phyloP scores from a whole-genome alignment of 2,888 invertebrate species.

The Ochlodes sylvanus region DNA sequence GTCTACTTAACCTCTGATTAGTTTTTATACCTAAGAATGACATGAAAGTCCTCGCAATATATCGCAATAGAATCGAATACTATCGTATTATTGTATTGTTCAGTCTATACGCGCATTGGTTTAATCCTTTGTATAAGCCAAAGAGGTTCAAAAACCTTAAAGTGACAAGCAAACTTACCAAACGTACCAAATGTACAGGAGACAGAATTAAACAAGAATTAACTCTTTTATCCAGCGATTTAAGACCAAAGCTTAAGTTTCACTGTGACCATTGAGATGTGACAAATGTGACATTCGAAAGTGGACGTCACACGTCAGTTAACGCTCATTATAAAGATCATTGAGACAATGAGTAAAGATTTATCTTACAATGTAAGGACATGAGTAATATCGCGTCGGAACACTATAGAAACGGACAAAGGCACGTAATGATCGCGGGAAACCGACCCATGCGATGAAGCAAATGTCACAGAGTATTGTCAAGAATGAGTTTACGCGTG shows the following conservation, averaged over 20 bases:
- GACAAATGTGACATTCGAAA: constrained; percentile 33
- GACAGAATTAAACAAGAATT: constrained; percentile 1
- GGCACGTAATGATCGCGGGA: constrained; percentile 26
- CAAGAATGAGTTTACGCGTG: constrained; percentile 36
- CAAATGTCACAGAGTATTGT: constrained; percentile 28
- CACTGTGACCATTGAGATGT: constrained; percentile 20
- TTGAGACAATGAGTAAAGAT: constrained; percentile 19
- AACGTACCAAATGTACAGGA: no score
- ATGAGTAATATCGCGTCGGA: constrained; percentile 33
- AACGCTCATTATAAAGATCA: constrained; percentile 19
- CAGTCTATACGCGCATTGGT: no score
- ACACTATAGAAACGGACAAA: constrained; percentile 33
- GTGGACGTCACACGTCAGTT: constrained; percentile 33
- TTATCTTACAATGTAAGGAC: constrained; percentile 30
- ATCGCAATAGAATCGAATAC: no score
- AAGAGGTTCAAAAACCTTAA: no score
- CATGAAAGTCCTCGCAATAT: no score
- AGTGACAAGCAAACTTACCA: no score
- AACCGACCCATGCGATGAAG: constrained; percentile 19
- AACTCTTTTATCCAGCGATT: constrained; percentile 8
- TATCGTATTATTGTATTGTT: no score
- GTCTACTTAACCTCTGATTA: no score
- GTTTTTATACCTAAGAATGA: no score
- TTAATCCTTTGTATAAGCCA: no score
- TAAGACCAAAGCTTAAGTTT: constrained; percentile 21